Percentiles rank a stretch among this genome's conserved stretches.
Evolutionary conservation across 2,113 vertebrate species (phyloP).

Genomic region (Trogon melanurus): DNA sequence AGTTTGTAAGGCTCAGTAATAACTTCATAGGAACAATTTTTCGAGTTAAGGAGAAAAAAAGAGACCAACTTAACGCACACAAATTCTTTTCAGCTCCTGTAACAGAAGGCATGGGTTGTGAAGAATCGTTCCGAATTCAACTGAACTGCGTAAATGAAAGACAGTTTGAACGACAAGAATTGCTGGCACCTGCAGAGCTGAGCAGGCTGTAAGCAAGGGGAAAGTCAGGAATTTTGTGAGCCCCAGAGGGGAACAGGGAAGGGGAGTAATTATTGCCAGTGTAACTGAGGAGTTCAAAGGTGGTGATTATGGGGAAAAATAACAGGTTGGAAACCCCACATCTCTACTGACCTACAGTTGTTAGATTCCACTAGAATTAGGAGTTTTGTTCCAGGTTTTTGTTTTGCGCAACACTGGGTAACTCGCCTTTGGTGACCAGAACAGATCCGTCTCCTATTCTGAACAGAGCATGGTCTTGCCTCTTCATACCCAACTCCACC

Average conservation of each 20-base stretch:
- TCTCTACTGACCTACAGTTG: background rate
- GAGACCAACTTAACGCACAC: background rate
- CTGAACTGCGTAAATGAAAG: background rate
- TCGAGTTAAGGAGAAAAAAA: background rate
- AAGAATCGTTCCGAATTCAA: conserved; percentile 19
- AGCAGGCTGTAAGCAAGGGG: background rate
- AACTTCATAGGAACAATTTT: background rate
- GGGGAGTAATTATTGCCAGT: background rate
- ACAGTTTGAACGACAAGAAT: background rate
- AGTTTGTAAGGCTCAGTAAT: background rate
- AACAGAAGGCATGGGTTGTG: background rate
- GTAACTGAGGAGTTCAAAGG: background rate
- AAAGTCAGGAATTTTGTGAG: background rate
- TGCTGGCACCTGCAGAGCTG: background rate
- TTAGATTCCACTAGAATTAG: background rate
- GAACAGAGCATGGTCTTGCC: background rate
- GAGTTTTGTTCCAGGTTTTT: background rate
- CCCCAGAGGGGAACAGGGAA: background rate
- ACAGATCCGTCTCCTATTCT: background rate
- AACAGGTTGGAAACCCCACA: background rate
- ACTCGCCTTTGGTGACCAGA: background rate
- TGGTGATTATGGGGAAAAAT: background rate
- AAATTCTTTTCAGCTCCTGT: background rate
- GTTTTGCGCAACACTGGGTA: background rate
- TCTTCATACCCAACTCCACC: background rate